phyloP scores from a whole-genome alignment of 2,113 vertebrate species.

The Meriones unguiculatus region DNA sequence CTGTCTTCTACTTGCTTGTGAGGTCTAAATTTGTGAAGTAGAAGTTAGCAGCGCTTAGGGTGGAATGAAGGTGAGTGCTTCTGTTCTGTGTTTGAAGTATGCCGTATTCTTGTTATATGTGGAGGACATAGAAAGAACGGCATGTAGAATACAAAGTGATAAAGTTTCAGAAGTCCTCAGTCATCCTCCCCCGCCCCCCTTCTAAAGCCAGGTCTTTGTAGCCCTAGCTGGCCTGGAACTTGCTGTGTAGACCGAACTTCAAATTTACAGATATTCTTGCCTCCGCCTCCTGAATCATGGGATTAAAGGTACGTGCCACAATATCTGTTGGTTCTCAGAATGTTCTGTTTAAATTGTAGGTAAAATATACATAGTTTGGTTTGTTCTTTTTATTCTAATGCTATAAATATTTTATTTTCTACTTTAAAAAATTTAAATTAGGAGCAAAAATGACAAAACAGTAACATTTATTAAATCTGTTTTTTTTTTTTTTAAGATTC shows the following conservation, averaged over 20 bases:
- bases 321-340: neutral
- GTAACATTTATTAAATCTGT: constrained; percentile 49
- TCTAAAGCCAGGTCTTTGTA: neutral
- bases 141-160: neutral
- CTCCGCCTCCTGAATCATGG: neutral
- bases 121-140: neutral
- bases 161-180: constrained; percentile 3
- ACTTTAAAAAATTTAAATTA: constrained; percentile 26
- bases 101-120: neutral
- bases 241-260: neutral
- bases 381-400: constrained; percentile 1
- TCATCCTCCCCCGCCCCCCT: neutral
- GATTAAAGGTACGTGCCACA: neutral
- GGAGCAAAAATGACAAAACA: neutral
- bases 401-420: constrained; percentile 28
- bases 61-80: constrained; percentile 20
- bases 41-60: constrained; percentile 31
- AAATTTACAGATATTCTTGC: neutral
- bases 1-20: neutral
- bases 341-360: constrained; percentile 48
- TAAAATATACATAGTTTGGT: neutral
- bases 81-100: constrained; percentile 35
- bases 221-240: neutral
- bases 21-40: constrained; percentile 49
- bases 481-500: neutral